A percentile compares a stretch with the other conserved stretches of the same genome.
phyloP scores from a whole-genome alignment of 1,140 invertebrate genomes.

The Polypedilum pembai region DNA sequence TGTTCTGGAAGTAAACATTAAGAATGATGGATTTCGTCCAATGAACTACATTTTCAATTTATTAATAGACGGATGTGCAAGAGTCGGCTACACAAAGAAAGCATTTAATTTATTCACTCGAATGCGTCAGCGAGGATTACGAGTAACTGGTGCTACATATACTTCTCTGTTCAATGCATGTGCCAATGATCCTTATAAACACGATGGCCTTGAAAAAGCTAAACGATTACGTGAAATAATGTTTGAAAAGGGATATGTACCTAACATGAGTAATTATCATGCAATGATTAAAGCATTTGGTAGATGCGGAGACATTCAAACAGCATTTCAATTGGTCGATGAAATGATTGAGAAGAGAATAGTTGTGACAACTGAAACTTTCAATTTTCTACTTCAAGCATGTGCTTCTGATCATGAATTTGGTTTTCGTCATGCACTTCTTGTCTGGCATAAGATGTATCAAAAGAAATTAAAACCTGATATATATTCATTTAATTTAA shows the following conservation, averaged over 20 bases:
- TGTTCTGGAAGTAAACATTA: slow-evolving; percentile 62
- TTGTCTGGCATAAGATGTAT: slow-evolving; percentile 78
- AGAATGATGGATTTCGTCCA: slow-evolving; percentile 68
- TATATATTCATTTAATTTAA: slow-evolving; percentile 69
- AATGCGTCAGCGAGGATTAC: slow-evolving; percentile 67
- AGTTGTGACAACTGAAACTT: slow-evolving; percentile 58
- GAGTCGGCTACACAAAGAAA: slow-evolving; percentile 72
- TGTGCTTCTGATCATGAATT: slow-evolving; percentile 67
- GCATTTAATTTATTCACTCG: slow-evolving; percentile 74
- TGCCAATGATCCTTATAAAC: slow-evolving; percentile 63
- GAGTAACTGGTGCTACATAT: slow-evolving; percentile 61
- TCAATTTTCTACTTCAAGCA: slow-evolving; percentile 73
- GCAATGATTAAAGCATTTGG: slow-evolving; percentile 88
- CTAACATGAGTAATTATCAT: slow-evolving; percentile 75
- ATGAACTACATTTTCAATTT: slow-evolving; percentile 70
- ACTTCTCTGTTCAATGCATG: slow-evolving; percentile 83
- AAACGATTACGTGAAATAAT: slow-evolving; percentile 57
- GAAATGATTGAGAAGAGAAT: slow-evolving; percentile 66
- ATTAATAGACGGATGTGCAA: slow-evolving; percentile 69
- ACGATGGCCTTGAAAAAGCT: slow-evolving; percentile 57
- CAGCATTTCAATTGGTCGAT: slow-evolving; percentile 73
- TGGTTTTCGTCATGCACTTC: slow-evolving; percentile 71
- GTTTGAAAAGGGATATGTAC: slow-evolving; percentile 55
- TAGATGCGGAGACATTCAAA: slow-evolving; percentile 62
- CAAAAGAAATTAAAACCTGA: slow-evolving; percentile 55